These are phyloP conservation scores for Ochotona princeps DNA, from an alignment of 2,113 vertebrate species.

Conservation along the genomic window DNA sequence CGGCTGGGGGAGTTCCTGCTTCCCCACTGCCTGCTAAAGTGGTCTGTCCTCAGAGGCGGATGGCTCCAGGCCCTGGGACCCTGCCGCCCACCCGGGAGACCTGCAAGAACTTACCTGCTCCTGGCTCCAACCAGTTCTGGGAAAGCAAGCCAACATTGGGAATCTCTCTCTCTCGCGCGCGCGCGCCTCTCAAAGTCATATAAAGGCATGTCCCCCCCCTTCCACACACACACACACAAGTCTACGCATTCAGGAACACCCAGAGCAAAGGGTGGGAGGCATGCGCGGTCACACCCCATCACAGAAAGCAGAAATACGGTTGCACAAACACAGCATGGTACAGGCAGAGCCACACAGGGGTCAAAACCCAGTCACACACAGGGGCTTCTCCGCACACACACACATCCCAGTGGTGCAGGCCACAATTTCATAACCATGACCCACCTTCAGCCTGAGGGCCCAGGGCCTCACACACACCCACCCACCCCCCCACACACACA, in stretches of 20 bases:
- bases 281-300: not conserved
- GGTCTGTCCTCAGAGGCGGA: too few species aligned
- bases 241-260: not conserved
- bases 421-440: slow-evolving; percentile 64
- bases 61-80: too few species aligned
- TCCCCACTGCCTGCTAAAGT: too few species aligned
- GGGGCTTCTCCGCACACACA: not conserved
- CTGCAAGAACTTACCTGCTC: too few species aligned
- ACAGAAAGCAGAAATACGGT: not conserved
- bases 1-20: too few species aligned
- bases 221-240: not conserved
- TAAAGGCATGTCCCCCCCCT: not conserved
- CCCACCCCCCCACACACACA: too few species aligned
- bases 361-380: not conserved
- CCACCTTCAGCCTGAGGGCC: not conserved
- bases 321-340: not conserved
- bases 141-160: too few species aligned
- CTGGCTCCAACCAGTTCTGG: too few species aligned
- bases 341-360: not conserved
- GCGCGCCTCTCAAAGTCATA: too few species aligned
- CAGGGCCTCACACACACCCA: not conserved
- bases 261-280: not conserved
- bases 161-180: too few species aligned
- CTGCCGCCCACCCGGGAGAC: too few species aligned
- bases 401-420: not conserved